These are phyloP conservation scores for Myotis pilosus DNA, from an alignment of 2,797 vertebrate genomes.

Conservation along the genomic window DNA sequence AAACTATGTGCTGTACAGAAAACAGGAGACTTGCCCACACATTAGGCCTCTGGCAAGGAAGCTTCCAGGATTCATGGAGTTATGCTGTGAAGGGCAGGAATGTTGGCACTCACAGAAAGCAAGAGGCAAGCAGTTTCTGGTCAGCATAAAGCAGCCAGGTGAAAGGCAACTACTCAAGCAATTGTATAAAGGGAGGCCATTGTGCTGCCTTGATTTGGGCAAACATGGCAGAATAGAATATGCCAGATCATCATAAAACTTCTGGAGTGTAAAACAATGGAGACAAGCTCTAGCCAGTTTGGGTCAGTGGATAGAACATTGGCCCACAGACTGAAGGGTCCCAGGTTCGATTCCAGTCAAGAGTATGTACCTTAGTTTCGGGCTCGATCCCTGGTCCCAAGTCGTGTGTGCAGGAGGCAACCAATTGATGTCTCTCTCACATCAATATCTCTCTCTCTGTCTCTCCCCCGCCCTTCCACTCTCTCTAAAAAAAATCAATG, in stretches of 20 bases:
- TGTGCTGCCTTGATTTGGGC: not conserved
- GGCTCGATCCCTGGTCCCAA: too few relatives aligned
- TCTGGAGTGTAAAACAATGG: not conserved
- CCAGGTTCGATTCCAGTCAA: too few relatives aligned
- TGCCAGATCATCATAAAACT: not conserved
- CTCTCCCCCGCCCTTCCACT: too few relatives aligned
- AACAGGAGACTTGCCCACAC: not conserved
- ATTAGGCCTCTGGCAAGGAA: not conserved
- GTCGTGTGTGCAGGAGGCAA: too few relatives aligned
- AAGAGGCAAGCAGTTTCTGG: not conserved
- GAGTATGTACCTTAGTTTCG: too few relatives aligned
- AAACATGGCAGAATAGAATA: not conserved
- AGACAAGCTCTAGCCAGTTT: not conserved
- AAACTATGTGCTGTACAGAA: conserved; percentile 3
- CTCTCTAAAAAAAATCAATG: too few relatives aligned
- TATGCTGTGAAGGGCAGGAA: not conserved
- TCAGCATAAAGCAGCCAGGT: not conserved
- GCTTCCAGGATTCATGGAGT: not conserved
- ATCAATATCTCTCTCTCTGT: too few relatives aligned
- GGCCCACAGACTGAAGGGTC: too few relatives aligned
- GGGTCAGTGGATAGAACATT: too few relatives aligned
- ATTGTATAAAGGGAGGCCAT: not conserved
- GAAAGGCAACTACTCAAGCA: not conserved
- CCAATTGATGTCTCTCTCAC: too few relatives aligned
- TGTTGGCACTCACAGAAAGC: not conserved